Base-by-base conservation (phyloP, 2,797 vertebrate genomes). In the Botia kubotai region DNA sequence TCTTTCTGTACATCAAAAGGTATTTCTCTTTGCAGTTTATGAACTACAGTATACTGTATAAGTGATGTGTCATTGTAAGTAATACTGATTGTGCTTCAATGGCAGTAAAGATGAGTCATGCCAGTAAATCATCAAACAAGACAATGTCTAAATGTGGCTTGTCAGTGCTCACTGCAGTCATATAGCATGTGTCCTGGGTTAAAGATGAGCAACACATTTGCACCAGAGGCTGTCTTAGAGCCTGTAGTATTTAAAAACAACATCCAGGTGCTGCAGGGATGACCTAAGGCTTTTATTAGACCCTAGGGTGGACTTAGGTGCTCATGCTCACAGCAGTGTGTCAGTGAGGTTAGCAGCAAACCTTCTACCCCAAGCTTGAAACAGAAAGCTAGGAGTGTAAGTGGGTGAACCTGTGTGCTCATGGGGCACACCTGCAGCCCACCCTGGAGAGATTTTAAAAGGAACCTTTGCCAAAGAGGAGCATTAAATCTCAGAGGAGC, bases 361-460 rank as follows among this genome's bases (percentile, higher is more conserved):
- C 78, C 50, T 43, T 72, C 68, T 66, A 71, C 23, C 52, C 63
- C 50, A 48, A 67, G 12, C 52, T 17, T 21, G 16, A 63, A 43
- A 62, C 58, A 71, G 4, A 29, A 36, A 17, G 33, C 43, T 52
- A 33, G 53, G 8, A 43, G 57, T 60, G 11, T 76, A 36, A 69
- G 66, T 33, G 57, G 72, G 53, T 69, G 63, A 53, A 80, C 72
- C 72, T 70, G 63, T 69, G 39, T 50, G 48, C 23, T 69, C 57
- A 67, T 11, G 14, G n/a, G 48, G 67, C 87, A 90, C 72, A 91
- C 71, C 93, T 94, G 79, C 94, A 91, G 81, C 92, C 92, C 77
- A 95, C 94, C 85, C 94, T 90, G 0, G 39, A 78, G 77, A 1
- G 2, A 26, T 77, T 84, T 80, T 74, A 82, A 80, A 55, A 21